Conservation (phyloP, 2,797 vertebrate genomes). For the Tenualosa thibaudeaui region DNA sequence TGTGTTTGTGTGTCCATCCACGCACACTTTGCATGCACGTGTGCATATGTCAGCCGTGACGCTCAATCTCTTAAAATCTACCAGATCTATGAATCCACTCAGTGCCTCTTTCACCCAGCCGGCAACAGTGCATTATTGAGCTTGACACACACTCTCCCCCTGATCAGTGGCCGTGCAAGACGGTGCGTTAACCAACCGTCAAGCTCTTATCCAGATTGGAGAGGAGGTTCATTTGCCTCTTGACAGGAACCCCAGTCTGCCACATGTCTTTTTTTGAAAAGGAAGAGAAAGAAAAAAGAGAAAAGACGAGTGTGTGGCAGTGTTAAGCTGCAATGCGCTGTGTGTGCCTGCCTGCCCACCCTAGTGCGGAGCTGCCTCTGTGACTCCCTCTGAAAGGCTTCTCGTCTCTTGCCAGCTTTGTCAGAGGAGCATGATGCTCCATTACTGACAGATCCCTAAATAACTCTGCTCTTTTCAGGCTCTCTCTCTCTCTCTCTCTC, state of each 20-base stretch:
- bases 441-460: constrained; percentile 21
- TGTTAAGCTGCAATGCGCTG: not conserved
- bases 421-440: constrained; percentile 1
- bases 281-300: not conserved
- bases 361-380: not conserved
- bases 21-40: not conserved
- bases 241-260: constrained; percentile 1
- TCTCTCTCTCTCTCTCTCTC: not conserved
- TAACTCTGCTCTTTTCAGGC: not conserved
- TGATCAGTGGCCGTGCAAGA: constrained; percentile 13
- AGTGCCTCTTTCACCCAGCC: not conserved
- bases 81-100: constrained; percentile 9
- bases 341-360: not conserved
- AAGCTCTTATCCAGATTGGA: not conserved
- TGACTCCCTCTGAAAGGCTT: not conserved
- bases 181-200: not conserved
- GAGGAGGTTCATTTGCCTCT: not conserved
- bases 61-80: constrained; percentile 18
- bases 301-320: not conserved
- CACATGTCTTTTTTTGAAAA: not conserved
- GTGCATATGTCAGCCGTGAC: constrained; percentile 10
- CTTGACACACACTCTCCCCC: not conserved
- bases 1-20: not conserved
- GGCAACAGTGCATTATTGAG: constrained; percentile 13
- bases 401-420: constrained; percentile 10